Evolutionary conservation across 1,140 invertebrate genomes (phyloP), one percentile per base, ranked within the genome.

Genomic region (Alviniconcha marisindica): DNA sequence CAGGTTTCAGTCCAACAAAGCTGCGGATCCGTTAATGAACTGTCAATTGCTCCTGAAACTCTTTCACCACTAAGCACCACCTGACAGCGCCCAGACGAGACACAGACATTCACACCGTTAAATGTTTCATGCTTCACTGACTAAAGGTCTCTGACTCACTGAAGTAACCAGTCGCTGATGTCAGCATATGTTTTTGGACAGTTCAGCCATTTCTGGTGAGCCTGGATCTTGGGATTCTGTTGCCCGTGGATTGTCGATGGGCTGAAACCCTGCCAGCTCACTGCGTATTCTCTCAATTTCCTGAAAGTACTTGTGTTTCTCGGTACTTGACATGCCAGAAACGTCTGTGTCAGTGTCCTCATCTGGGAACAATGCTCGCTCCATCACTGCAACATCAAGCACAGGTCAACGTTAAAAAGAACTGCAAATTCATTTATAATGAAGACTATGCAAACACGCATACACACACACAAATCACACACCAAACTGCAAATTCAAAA

Each of bases 311-410:
- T 91, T 88, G 56, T 88, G 87, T 76, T 89, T 89, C 73, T 90
- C 89, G 40, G 76, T 69, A 15, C 69, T 77, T 15, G 86, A 86
- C 63, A 90, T 77, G 44, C 84, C 85, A 7, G 87, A 87, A 2
- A 89, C 84, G 28, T 89, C 88, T 31, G 88, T 87, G 71, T 84
- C 85, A 12, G 85, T 84, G 33, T 90, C 91, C 82, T 90, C 89
- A 44, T 91, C 90, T 36, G 92, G 91, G 83, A 93, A 93, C 69
- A 94, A 84, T 7, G 91, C 92, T 86, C 89, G 88, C 79, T 93
- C 91, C 84, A 94, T 89, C 42, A 93, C 93, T 94, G 89, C 28
- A 90, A 88, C 63, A 66, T 51, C 7, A 51, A 51, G 48, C 48
- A 51, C 48, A 51, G 48, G 21, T 51, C 48, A 51, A 12, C 48